phyloP scores from a whole-genome alignment of 2,888 invertebrate genomes.

The Melipona bicolor region DNA sequence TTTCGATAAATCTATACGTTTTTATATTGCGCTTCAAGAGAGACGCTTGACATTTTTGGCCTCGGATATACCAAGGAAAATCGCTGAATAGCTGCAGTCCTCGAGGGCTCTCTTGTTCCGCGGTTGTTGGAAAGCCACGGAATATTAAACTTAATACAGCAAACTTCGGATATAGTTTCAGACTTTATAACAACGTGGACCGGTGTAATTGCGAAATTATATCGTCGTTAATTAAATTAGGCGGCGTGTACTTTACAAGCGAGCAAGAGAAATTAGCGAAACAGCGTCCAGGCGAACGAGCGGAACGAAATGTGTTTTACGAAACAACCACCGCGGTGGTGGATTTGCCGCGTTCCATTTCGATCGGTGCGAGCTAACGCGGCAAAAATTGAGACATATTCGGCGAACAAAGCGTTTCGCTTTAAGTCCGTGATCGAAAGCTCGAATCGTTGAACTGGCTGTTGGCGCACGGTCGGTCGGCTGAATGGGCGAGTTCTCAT shows the following conservation, averaged over 20 bases:
- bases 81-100: not conserved
- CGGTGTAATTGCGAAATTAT: not conserved
- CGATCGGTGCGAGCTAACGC: not conserved
- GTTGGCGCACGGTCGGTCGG: constrained; percentile 6
- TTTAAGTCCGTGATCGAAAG: constrained; percentile 32
- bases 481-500: constrained; percentile 13
- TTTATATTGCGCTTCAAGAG: not conserved
- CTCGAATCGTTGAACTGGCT: constrained; percentile 4
- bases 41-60: not conserved
- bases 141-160: not conserved
- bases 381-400: constrained; percentile 18
- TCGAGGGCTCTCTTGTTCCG: too few relatives aligned
- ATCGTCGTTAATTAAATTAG: too few relatives aligned
- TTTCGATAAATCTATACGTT: not conserved
- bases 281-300: not conserved
- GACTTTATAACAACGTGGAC: not conserved
- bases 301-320: not conserved
- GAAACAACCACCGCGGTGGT: not conserved
- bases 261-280: not conserved
- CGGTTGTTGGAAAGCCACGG: not conserved
- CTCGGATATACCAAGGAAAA: not conserved
- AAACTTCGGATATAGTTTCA: not conserved
- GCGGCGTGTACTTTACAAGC: not conserved
- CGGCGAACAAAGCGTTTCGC: constrained; percentile 23
- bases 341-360: constrained; percentile 10